Base-by-base conservation (phyloP, 2,888 invertebrate species). In the Elegia similella region DNA sequence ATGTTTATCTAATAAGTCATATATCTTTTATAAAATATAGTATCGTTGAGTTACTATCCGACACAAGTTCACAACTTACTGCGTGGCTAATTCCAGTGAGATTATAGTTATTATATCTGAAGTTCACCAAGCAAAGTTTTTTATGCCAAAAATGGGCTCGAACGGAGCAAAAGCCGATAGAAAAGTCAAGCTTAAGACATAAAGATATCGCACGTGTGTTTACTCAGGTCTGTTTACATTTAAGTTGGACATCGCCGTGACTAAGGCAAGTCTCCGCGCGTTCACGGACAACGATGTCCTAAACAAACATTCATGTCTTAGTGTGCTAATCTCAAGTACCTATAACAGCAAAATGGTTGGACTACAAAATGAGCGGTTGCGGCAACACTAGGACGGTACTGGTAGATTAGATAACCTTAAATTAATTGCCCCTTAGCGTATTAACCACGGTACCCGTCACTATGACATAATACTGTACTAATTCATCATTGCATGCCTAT, bases 241-340 rank as follows among this genome's bases (percentile, higher is more conserved):
- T 13, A 42, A 52, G 38, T 52, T 42, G 38, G 52, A 17, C 52
- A 42, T 15, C 16, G 15, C 15, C 23, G 42, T 54, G 54, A 54
- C 54, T 54, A 54, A 54, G 54, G 54, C 42, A 54, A 54, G n/a
- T 54, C 44, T 52, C 43, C 8, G 10, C 58, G 44, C 52, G 55
- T 58, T 57, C 59, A 58, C 55, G 47, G 59, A 61, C 47, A 58
- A 56, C 42, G 55, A 52, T 59, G 42, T 58, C 64, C 64, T 61
- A 64, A 64, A 60, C 60, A 64, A 64, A 64, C 54, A 46, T 32
- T 15, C 5, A 23, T 23, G 23, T 23, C 2, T 23, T 23, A 23
- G 23, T 13, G 44, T 38, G 38, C 34, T 42, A 55, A 55, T 55
- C 46, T 55, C 13, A 38, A 29, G n/a, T 23, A 42, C 47, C 47